Base-by-base conservation (phyloP, 2,888 invertebrate species). In the Thymelicus lineola region DNA sequence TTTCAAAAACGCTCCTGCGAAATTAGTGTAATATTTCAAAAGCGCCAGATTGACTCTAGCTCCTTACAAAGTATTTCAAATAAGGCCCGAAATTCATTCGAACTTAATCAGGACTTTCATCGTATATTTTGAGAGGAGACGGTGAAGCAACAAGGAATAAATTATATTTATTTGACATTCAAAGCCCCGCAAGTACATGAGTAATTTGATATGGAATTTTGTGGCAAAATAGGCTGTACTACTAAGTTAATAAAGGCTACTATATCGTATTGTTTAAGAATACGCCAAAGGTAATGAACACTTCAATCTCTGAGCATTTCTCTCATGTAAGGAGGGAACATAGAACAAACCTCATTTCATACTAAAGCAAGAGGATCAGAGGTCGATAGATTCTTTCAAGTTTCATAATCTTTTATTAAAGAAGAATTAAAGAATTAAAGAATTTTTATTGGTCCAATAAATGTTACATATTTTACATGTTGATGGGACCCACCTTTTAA, bases 141-240 rank as follows among this genome's bases (percentile, higher is more conserved):
- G 74, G 68, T 71, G 60, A 64, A 71, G 70, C 72, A 73, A 74
- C 74, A 69, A 65, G 69, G 73, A 73, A 71, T 75, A 77, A 75
- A 75, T 76, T 73, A 74, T 74, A 74, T 77, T 73, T 74, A 75
- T 73, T 74, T 74, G 72, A 73, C 73, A 76, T 72, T 73, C 71
- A 75, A 76, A 74, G 72, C 63, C 58, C 7, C 38, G 57, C 36
- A 62, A 63, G 68, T 48, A 69, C 61, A 63, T 57, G 68, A 46
- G 46, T 69, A 62, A 69, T 63, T 68, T 62, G 68, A 62, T 62
- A 62, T 35, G 68, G 68, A 55, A 68, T 57, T 62, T 62, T 62
- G 55, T 45, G 66, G 62, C 20, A 74, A 74, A 71, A 72, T 64
- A 69, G 46, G 10, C 64, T n/a, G 35, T 75, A 72, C 63, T 42